Conservation (phyloP, 2,888 invertebrate species). For the Lochmaea capreae region DNA sequence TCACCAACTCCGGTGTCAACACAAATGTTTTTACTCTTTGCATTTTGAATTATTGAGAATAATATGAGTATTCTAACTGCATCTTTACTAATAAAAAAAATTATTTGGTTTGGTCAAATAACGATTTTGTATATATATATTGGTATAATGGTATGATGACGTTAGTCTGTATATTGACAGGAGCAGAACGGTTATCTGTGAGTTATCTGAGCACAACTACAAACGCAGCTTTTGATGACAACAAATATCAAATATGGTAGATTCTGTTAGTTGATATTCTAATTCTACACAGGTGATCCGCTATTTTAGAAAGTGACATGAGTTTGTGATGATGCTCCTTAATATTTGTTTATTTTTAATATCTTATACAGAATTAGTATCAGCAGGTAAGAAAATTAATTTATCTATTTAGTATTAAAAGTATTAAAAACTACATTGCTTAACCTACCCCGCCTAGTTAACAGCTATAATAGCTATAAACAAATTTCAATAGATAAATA, state of each 20-base stretch:
- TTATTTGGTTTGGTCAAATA: too few relatives aligned
- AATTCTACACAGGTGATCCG: background rate
- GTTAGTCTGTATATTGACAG: background rate
- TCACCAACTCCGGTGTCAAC: background rate
- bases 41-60: background rate
- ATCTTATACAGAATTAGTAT: constrained; percentile 39
- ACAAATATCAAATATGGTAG: constrained; percentile 18
- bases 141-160: background rate
- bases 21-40: too few relatives aligned
- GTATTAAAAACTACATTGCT: constrained; percentile 4
- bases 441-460: constrained; percentile 25
- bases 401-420: constrained; percentile 8
- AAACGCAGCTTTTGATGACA: constrained; percentile 11
- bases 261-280: constrained; percentile 14
- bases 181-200: too few relatives aligned
- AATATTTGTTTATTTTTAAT: constrained; percentile 46
- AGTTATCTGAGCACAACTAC: too few relatives aligned
- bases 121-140: background rate
- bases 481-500: background rate
- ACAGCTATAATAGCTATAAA: constrained; percentile 12
- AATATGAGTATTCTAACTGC: too few relatives aligned
- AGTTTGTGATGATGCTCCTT: constrained; percentile 36
- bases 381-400: constrained; percentile 37
- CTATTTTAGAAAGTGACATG: constrained; percentile 21
- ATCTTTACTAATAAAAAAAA: too few relatives aligned